phyloP scores from a whole-genome alignment of 2,888 invertebrate species.

The Tachina lurida region DNA sequence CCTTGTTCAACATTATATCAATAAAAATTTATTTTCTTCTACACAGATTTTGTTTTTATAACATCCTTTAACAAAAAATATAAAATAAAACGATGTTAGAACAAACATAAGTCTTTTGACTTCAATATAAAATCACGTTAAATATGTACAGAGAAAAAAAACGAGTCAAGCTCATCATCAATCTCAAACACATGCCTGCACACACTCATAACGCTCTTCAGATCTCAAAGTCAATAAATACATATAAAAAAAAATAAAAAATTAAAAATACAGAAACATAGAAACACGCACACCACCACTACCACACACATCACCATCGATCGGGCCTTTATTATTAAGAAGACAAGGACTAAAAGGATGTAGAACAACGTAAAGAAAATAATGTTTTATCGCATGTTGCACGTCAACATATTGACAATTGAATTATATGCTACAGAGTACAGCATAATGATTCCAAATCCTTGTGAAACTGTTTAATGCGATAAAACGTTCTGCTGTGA shows the following conservation, averaged over 20 bases:
- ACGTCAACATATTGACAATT: constrained; percentile 74
- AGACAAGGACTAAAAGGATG: constrained; percentile 47
- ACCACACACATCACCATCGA: not conserved
- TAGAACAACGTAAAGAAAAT: constrained; percentile 35
- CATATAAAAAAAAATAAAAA: constrained; percentile 22
- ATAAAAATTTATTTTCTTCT: constrained; percentile 72
- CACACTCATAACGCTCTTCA: not conserved
- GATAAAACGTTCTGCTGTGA: constrained; percentile 54
- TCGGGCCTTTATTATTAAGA: constrained; percentile 19
- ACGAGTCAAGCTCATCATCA: constrained; percentile 38
- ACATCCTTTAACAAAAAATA: not conserved
- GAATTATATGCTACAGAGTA: constrained; percentile 69
- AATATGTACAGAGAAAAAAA: constrained; percentile 7
- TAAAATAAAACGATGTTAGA: constrained; percentile 19
- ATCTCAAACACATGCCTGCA: constrained; percentile 16
- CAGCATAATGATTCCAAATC: constrained; percentile 59
- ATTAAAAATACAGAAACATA: constrained; percentile 5
- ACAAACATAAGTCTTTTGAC: constrained; percentile 67
- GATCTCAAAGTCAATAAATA: constrained; percentile 57
- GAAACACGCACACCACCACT: not conserved
- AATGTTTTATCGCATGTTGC: constrained; percentile 71
- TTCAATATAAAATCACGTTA: constrained; percentile 60
- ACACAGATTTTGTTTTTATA: constrained; percentile 42
- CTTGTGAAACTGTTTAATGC: constrained; percentile 61
- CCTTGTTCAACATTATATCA: constrained; percentile 76